Percentiles rank a stretch among this genome's conserved stretches.
Conservation (phyloP, 1,140 invertebrate genomes). For the Zaprionus ghesquierei region DNA sequence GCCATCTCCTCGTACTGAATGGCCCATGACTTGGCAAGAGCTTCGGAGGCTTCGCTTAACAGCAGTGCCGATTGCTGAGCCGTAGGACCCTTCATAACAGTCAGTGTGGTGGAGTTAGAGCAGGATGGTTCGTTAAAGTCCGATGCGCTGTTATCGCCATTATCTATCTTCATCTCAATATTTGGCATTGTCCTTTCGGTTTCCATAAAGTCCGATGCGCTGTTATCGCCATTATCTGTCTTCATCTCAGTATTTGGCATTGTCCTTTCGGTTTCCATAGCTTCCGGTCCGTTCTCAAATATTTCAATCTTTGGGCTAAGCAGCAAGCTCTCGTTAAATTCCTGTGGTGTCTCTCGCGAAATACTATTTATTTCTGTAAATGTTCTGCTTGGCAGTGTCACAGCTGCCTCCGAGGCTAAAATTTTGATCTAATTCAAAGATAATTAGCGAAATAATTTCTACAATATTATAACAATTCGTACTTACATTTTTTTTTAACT, state of each 20-base stretch:
- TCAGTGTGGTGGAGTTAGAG: neutral
- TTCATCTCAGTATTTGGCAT: constrained; percentile 13
- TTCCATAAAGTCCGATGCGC: neutral
- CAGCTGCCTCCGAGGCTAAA: neutral
- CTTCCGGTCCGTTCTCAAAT: constrained; percentile 40
- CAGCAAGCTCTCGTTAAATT: constrained; percentile 36
- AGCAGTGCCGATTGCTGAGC: neutral
- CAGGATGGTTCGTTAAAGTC: constrained; percentile 11
- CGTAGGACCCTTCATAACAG: neutral
- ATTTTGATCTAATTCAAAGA: constrained; percentile 5
- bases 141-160: neutral
- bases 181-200: neutral
- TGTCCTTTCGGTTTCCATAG: constrained; percentile 5
- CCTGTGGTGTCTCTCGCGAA: neutral
- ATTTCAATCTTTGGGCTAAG: constrained; percentile 68
- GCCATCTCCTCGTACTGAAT: constrained; percentile 75
- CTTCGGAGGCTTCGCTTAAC: constrained; percentile 63
- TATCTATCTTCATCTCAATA: constrained; percentile 27
- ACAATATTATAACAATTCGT: neutral
- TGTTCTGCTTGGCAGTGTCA: neutral
- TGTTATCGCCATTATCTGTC: constrained; percentile 4
- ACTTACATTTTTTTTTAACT: constrained; percentile 26
- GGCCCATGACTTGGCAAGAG: constrained; percentile 73
- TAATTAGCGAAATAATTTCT: neutral
- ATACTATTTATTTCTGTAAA: neutral